Conservation (phyloP, 2,888 invertebrate species). For the Orthosia incerta region DNA sequence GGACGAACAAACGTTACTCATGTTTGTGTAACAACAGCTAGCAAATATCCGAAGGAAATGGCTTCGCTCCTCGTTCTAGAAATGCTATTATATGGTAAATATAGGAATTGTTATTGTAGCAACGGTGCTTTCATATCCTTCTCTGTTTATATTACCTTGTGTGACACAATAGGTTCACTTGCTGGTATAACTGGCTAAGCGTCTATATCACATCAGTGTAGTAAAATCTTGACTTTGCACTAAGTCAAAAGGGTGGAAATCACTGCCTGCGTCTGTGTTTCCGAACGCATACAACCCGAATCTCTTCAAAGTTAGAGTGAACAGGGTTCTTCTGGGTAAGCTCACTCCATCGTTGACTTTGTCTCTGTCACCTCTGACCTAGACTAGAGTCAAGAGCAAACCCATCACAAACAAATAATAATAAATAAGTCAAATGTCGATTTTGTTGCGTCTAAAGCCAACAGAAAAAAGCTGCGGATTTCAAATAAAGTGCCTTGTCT, state of each 20-base stretch:
- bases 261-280: too few relatives aligned
- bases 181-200: not conserved
- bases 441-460: not conserved
- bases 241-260: too few relatives aligned
- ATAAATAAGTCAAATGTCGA: constrained; percentile 11
- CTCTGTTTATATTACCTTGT: constrained; percentile 24
- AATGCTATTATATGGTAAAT: constrained; percentile 45
- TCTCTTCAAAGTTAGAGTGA: too few relatives aligned
- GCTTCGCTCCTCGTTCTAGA: constrained; percentile 45
- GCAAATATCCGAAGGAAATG: constrained; percentile 61
- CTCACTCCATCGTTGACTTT: too few relatives aligned
- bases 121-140: constrained; percentile 36
- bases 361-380: too few relatives aligned
- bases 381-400: too few relatives aligned
- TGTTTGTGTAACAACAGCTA: constrained; percentile 38
- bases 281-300: too few relatives aligned
- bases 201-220: not conserved
- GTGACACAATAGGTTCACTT: constrained; percentile 20
- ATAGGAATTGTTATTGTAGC: constrained; percentile 45
- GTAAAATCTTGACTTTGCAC: not conserved
- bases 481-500: not conserved
- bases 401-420: too few relatives aligned
- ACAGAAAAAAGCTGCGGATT: not conserved
- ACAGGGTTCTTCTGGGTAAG: too few relatives aligned
- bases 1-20: constrained; percentile 30